These are phyloP conservation scores for Ochropleura plecta DNA, from an alignment of 2,888 invertebrate species.

Conservation along the genomic window DNA sequence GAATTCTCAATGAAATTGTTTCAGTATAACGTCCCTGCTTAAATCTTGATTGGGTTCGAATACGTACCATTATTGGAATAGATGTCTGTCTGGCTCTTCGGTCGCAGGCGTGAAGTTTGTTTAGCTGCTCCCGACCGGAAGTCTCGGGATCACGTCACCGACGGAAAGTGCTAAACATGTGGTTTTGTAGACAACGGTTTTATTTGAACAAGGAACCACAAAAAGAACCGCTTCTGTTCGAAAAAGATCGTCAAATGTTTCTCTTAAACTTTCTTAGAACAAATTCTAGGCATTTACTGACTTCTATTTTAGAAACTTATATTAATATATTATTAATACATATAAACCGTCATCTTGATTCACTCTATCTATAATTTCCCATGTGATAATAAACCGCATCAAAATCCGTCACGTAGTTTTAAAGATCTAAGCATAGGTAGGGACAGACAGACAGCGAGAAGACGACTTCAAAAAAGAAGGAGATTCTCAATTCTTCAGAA, in stretches of 20 bases:
- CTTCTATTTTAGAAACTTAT: background rate
- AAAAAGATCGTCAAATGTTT: background rate
- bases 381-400: too few species aligned
- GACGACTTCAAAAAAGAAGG: too few species aligned
- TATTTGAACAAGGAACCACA: conserved; percentile 24
- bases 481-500: too few species aligned
- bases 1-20: too few species aligned
- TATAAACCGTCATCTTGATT: too few species aligned
- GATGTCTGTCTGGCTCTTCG: background rate
- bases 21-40: too few species aligned
- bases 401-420: too few species aligned
- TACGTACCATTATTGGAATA: background rate
- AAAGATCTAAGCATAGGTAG: too few species aligned
- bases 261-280: background rate
- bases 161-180: conserved; percentile 47
- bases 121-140: conserved; percentile 48
- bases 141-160: conserved; percentile 12
- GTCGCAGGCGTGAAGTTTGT: conserved; percentile 37
- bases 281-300: background rate
- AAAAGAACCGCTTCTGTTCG: background rate
- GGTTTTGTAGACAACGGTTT: conserved; percentile 30
- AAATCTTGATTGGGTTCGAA: background rate
- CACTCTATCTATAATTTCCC: too few species aligned
- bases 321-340: too few species aligned
- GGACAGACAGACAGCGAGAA: too few species aligned